Base-by-base conservation (phyloP, 2,888 invertebrate species). In the Diplazon laetatorius region DNA sequence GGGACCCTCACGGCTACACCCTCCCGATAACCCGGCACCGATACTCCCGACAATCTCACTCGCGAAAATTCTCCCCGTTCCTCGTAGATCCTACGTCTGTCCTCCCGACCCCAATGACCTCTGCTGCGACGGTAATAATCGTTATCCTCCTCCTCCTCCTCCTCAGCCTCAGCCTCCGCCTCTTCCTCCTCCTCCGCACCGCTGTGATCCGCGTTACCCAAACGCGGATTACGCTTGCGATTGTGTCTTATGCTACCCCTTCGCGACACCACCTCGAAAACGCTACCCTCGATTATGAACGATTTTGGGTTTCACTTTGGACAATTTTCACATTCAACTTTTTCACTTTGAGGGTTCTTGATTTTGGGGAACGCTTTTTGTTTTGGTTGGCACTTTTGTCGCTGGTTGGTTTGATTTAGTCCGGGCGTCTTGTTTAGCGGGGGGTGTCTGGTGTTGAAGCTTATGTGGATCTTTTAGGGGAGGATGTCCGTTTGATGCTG, bases 1-100 rank as follows among this genome's bases (percentile, higher is more conserved):
- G 85, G 84, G 83, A 83, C 85, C 84, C 86, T 86, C 85, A 85
- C 87, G 80, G 86, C 86, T 77, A 82, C 81, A 82, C 83, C 83
- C 77, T 84, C 86, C 80, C 83, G 84, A 78, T 84, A 84, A 66
- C 60, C 63, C 62, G 76, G 68, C 52, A 63, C 73, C 37, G 52
- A 69, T 62, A 78, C 65, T 37, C 76, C 65, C 70, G 76, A 69
- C 71, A 69, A 75, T 70, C 76, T 50, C 9, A 77, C 74, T 9
- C 73, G 69, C 50, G 78, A 75, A 66, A 57, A 69, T 12, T 75
- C 80, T 37, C 76, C 48, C 55, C 72, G 30, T 42, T 69, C 42
- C 25, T 50, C 60, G 37, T 77, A 59, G 22, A 78, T 50, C 39
- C 60, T 65, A 76, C 65, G 73, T 55, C 55, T 62, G 55, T 63